Evolutionary conservation across 2,113 vertebrate species (phyloP).

Genomic region (human): DNA sequence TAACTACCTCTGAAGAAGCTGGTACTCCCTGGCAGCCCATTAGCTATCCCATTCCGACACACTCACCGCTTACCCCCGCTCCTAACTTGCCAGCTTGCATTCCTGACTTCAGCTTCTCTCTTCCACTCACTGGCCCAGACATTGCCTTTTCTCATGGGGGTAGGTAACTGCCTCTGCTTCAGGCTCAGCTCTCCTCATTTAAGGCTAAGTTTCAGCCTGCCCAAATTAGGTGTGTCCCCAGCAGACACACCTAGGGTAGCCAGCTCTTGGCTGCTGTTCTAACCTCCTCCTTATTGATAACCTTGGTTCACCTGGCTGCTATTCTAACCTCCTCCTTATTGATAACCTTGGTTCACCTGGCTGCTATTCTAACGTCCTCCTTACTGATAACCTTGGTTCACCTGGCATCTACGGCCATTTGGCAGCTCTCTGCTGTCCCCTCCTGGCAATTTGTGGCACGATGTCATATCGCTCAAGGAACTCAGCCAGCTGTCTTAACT

Average conservation of each 20-base stretch:
- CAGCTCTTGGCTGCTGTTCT: neutral
- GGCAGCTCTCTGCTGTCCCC: conserved; percentile 45
- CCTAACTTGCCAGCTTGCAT: neutral
- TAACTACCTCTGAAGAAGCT: neutral
- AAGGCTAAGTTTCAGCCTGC: neutral
- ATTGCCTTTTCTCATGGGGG: neutral
- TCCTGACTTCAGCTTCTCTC: neutral
- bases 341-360: neutral
- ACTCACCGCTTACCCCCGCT: neutral
- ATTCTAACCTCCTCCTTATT: neutral
- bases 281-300: neutral
- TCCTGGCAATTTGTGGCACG: neutral
- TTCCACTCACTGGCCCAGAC: neutral
- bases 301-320: neutral
- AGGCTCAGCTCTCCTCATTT: neutral
- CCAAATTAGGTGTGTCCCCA: neutral
- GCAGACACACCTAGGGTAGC: neutral
- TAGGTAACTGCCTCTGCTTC: neutral
- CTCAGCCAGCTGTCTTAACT: neutral
- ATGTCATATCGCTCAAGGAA: neutral
- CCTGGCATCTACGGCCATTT: fast-evolving
- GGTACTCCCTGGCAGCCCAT: neutral
- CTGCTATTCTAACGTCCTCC: neutral
- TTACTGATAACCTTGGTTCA: neutral
- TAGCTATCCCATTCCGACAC: neutral